Percentiles rank a stretch among this genome's conserved stretches.
Conservation (phyloP, 2,113 vertebrate genomes). For the Octodon degus region DNA sequence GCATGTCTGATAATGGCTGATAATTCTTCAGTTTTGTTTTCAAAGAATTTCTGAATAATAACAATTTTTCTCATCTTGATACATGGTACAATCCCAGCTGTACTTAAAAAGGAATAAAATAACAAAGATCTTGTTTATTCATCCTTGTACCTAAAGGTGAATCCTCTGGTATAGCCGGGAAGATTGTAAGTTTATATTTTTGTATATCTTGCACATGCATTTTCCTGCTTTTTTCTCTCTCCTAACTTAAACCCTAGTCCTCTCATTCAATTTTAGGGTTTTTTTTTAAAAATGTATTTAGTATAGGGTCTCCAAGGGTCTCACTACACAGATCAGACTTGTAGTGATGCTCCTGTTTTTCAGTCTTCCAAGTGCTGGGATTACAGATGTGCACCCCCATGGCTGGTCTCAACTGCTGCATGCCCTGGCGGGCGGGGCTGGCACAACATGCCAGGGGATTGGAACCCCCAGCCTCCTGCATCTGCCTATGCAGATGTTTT, state of each 20-base stretch:
- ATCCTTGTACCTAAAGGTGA: not conserved
- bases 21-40: constrained; percentile 15
- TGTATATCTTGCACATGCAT: not conserved
- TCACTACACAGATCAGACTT: too few relatives aligned
- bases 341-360: too few relatives aligned
- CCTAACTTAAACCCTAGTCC: not conserved
- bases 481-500: too few relatives aligned
- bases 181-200: constrained; percentile 43
- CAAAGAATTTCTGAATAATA: constrained; percentile 55
- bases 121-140: not conserved
- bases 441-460: too few relatives aligned
- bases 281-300: too few relatives aligned
- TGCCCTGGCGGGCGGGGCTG: too few relatives aligned
- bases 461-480: too few relatives aligned
- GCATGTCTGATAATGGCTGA: not conserved
- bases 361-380: too few relatives aligned
- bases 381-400: too few relatives aligned
- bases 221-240: constrained; percentile 7
- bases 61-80: constrained; percentile 45
- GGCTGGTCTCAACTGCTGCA: too few relatives aligned
- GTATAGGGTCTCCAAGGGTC: too few relatives aligned
- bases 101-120: constrained; percentile 53
- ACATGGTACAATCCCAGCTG: not conserved
- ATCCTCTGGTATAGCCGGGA: constrained; percentile 8
- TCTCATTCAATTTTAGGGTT: constrained; percentile 22